Evolutionary conservation across 2,113 vertebrate genomes (phyloP).

Genomic region (Chaenogobius annularis): DNA sequence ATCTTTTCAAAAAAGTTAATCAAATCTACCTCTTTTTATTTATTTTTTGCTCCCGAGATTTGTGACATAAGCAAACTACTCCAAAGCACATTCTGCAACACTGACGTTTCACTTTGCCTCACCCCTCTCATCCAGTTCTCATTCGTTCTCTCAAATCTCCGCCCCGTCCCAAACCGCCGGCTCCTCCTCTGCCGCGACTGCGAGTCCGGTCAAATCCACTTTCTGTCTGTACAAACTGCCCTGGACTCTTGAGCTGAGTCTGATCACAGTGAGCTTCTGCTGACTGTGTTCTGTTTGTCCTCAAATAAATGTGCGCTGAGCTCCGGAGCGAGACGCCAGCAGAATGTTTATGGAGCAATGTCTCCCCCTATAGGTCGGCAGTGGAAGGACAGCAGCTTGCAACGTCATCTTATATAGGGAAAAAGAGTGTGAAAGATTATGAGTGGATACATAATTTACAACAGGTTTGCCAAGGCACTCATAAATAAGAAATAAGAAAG

Average conservation of each 20-base stretch:
- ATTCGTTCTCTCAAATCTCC: neutral
- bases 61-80: too few species aligned
- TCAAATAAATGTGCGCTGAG: neutral
- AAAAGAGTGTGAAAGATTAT: neutral
- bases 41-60: too few species aligned
- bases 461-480: neutral
- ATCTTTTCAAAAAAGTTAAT: too few species aligned
- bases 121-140: neutral
- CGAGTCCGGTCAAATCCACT: constrained; percentile 12
- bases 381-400: neutral
- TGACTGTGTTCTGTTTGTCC: constrained; percentile 14
- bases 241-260: constrained; percentile 17
- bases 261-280: constrained; percentile 21
- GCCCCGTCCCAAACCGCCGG: neutral
- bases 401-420: too few species aligned
- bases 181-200: neutral
- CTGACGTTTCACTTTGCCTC: neutral
- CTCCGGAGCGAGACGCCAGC: constrained; percentile 27
- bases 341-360: constrained; percentile 21
- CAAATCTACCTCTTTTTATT: too few species aligned
- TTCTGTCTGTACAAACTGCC: neutral
- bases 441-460: neutral
- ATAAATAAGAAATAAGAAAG: too few species aligned
- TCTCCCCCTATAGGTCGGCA: constrained; percentile 40
- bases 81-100: too few species aligned